Conservation (phyloP, 1,140 invertebrate genomes). For the Aphelinus atriplicis region DNA sequence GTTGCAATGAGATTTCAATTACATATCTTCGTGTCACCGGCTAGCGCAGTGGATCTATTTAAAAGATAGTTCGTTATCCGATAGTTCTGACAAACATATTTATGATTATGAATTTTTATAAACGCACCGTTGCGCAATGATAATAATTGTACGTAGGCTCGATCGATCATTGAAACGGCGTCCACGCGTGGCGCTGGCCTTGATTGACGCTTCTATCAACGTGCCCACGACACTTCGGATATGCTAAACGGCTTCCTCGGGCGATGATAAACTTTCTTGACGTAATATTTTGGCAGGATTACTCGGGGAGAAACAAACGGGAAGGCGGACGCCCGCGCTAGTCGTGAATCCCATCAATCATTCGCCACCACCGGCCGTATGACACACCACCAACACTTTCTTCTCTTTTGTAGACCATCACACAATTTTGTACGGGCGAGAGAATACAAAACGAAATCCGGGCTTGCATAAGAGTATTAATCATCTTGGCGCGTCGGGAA, state of each 20-base stretch:
- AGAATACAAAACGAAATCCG: not conserved
- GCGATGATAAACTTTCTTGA: not conserved
- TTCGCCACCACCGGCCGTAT: not conserved
- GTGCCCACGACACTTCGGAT: not conserved
- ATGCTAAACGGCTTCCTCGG: slow-evolving; percentile 2
- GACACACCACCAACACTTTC: not conserved
- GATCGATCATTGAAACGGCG: not conserved
- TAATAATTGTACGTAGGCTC: not conserved
- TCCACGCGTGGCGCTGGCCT: too few relatives aligned
- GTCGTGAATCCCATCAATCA: slow-evolving; percentile 4
- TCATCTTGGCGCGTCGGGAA: not conserved
- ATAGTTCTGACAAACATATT: too few relatives aligned
- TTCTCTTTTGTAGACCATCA: not conserved
- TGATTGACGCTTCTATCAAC: not conserved
- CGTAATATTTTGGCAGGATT: slow-evolving; percentile 5
- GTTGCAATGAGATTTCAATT: too few relatives aligned
- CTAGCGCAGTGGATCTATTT: too few relatives aligned
- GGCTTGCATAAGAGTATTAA: not conserved
- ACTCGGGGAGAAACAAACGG: too few relatives aligned
- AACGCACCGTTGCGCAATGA: too few relatives aligned
- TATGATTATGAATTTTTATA: too few relatives aligned
- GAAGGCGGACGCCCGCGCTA: too few relatives aligned
- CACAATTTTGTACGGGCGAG: not conserved
- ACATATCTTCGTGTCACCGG: too few relatives aligned
- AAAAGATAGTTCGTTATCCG: too few relatives aligned